Evolutionary conservation across 2,113 vertebrate genomes (phyloP).

Genomic region (Pao palembangensis): DNA sequence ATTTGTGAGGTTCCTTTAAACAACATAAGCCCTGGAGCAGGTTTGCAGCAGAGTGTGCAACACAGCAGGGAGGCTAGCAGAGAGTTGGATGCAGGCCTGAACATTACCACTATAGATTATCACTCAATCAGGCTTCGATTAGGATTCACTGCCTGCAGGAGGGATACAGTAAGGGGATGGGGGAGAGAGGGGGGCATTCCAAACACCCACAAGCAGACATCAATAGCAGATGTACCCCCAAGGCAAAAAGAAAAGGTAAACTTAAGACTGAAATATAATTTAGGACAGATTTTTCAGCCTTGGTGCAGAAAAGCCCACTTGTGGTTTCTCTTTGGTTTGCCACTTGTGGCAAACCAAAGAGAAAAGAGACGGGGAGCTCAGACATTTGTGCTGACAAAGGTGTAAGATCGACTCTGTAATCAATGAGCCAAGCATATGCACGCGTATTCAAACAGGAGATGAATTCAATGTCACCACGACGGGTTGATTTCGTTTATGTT

Average conservation of each 20-base stretch:
- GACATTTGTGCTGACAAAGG: slow-evolving; percentile 73
- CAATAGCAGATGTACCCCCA: slow-evolving; percentile 70
- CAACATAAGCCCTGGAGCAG: slow-evolving; percentile 14
- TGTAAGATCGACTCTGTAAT: slow-evolving; percentile 71
- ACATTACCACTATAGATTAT: slow-evolving; percentile 71
- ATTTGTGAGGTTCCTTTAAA: slow-evolving; percentile 9
- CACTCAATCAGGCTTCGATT: slow-evolving; percentile 75
- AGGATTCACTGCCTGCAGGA: slow-evolving; percentile 42
- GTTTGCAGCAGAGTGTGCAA: slow-evolving; percentile 39
- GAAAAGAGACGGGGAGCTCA: slow-evolving; percentile 30
- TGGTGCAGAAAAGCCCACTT: slow-evolving; percentile 41
- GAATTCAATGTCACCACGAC: slow-evolving; percentile 70
- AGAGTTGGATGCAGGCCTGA: slow-evolving; percentile 49
- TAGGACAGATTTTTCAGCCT: slow-evolving; percentile 60
- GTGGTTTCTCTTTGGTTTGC: too few relatives aligned
- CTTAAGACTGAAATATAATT: slow-evolving; percentile 70
- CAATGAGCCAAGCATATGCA: slow-evolving; percentile 66
- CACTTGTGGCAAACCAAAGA: slow-evolving; percentile 56
- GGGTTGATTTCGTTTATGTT: slow-evolving; percentile 74
- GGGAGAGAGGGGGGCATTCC: slow-evolving; percentile 41
- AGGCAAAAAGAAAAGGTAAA: slow-evolving; percentile 67
- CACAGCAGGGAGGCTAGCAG: slow-evolving; percentile 53
- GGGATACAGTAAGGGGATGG: slow-evolving; percentile 34
- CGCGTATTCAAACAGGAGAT: slow-evolving; percentile 65
- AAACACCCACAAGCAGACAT: slow-evolving; percentile 50